Base-by-base conservation (phyloP, 2,888 invertebrate species). In the Cantharis rufa region DNA sequence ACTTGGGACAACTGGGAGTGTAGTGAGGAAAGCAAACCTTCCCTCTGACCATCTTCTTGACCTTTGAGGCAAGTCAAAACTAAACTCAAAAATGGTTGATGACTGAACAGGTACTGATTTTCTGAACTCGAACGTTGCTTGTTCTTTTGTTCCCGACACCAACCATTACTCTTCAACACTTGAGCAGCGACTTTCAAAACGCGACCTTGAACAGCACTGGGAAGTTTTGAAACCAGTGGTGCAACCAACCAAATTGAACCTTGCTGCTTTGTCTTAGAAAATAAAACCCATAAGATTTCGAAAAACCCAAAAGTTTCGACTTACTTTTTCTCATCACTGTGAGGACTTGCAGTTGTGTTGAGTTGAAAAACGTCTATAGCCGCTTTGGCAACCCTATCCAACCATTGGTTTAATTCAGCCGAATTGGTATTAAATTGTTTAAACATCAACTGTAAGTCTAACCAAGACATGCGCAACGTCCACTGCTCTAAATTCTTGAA, bases 381-480 rank as follows among this genome's bases (percentile, higher is more conserved):
- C 3, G 97, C 97, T 85, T 96, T 94, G 4, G 98, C 97, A 3
- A 98, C 97, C 0, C 94, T 96, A 85, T 98, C 98, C 66, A 98
- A 88, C 95, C 98, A 97, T 81, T 93, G 93, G 82, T 93, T 94
- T 2, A 97, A 90, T 86, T 98, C 98, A 9, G 92, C 91, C 0
- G 94, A 93, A 21, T 92, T 92, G 62, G 90, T 90, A 64, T 92
- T 91, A 84, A 95, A 95, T 87, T 98, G 98, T 83, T 96, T 96
- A 88, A 96, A 97, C 96, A 98, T 97, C 73, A 98, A 90, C 87
- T 98, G 97, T 74, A 99, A 90, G 87, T 99, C 98, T 74, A 98
- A 89, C 94, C 97, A 96, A 0, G 98, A 98, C 91, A 98, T 98
- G 13, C 99, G 92, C 75, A 99, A 89, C 10, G 97, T 98, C 99